phyloP scores from a whole-genome alignment of 53 echinoderm and acorn worm genomes.

The Stichopus horrens region DNA sequence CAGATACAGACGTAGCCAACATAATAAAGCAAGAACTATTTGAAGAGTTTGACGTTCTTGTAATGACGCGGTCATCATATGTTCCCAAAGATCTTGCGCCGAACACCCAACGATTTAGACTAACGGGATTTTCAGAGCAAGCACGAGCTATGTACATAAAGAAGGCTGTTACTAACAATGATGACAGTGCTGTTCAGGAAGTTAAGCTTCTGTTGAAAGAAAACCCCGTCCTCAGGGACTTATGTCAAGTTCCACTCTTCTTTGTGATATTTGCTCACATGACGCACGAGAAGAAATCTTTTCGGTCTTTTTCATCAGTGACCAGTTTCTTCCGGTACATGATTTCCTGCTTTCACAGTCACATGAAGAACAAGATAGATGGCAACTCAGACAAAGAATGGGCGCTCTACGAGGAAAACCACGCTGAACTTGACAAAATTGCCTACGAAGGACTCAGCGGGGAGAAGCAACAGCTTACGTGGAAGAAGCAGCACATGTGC shows the following conservation, averaged over 20 bases:
- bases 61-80: slow-evolving; percentile 23
- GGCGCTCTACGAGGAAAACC: not conserved
- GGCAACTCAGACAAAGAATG: not conserved
- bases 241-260: slow-evolving; percentile 36
- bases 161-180: not conserved
- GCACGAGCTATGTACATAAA: not conserved
- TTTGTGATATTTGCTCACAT: slow-evolving; percentile 39
- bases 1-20: not conserved
- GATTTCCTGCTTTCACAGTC: slow-evolving; percentile 35
- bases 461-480: slow-evolving; percentile 2
- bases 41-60: not conserved
- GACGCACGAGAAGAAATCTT: slow-evolving; percentile 19
- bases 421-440: not conserved
- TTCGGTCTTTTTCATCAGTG: slow-evolving; percentile 6
- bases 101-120: not conserved
- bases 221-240: not conserved
- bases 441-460: slow-evolving; percentile 2
- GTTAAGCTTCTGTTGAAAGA: not conserved
- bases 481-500: not conserved
- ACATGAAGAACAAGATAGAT: slow-evolving; percentile 25
- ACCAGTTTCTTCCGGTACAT: slow-evolving; percentile 25
- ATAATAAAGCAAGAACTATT: slow-evolving; percentile 12
- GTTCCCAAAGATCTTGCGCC: not conserved
- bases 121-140: slow-evolving; percentile 13
- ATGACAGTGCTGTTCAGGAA: not conserved